Evolutionary conservation across 2,888 invertebrate genomes (phyloP).

Genomic region (Ormia ochracea): DNA sequence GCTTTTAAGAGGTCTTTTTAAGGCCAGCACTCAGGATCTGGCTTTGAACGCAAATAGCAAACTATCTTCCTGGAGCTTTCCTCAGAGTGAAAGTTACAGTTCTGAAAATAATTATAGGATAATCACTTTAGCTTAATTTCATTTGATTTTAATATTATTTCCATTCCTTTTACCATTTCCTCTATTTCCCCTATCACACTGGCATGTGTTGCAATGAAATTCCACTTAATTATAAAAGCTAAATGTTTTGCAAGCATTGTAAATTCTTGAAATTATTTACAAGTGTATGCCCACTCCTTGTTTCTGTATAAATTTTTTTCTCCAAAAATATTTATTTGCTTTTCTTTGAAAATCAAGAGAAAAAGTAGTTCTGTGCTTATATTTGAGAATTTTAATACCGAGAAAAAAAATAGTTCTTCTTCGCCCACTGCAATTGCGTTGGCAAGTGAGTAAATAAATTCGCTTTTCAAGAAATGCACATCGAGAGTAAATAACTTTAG

Average conservation of each 20-base stretch:
- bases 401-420: background rate
- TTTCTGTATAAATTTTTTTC: background rate
- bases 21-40: too few relatives aligned
- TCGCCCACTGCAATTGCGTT: background rate
- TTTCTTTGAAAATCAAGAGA: background rate
- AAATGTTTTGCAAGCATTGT: too few relatives aligned
- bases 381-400: slow-evolving; percentile 1
- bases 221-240: too few relatives aligned
- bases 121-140: too few relatives aligned
- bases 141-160: too few relatives aligned
- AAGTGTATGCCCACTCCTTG: background rate
- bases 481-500: background rate
- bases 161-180: too few relatives aligned
- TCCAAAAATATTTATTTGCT: background rate
- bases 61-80: too few relatives aligned
- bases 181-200: too few relatives aligned
- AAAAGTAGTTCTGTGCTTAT: background rate
- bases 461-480: background rate
- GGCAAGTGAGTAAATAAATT: background rate
- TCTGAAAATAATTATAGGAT: too few relatives aligned
- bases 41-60: too few relatives aligned
- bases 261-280: background rate
- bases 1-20: too few relatives aligned
- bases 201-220: background rate
- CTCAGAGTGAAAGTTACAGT: too few relatives aligned